Conservation (phyloP, 1,140 invertebrate species). For the Meloidogyne exigua region DNA sequence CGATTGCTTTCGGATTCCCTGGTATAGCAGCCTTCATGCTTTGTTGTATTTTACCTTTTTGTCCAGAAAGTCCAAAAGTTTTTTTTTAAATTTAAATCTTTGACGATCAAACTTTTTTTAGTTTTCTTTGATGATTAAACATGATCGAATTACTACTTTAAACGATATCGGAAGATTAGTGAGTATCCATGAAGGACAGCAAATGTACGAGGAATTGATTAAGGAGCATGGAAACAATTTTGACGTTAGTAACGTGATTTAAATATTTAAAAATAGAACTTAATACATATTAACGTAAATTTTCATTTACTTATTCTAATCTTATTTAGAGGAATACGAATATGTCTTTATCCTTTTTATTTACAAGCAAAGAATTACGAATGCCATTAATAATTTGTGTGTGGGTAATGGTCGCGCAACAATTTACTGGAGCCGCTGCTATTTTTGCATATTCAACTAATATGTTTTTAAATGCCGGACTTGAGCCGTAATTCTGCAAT, state of each 20-base stretch:
- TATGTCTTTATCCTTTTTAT: conserved; percentile 37
- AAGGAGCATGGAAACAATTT: not conserved
- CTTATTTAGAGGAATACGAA: not conserved
- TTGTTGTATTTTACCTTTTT: conserved; percentile 64
- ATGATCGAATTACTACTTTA: conserved; percentile 38
- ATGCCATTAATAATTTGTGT: conserved; percentile 48
- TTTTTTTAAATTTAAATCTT: conserved; percentile 62
- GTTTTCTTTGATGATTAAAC: conserved; percentile 21
- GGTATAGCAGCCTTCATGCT: conserved; percentile 60
- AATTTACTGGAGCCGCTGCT: conserved; percentile 60
- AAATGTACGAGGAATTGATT: conserved; percentile 39
- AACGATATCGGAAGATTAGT: conserved; percentile 40
- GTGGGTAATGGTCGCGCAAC: conserved; percentile 60
- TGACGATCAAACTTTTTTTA: not conserved
- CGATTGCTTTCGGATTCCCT: conserved; percentile 58
- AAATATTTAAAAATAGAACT: no score
- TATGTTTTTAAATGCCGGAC: conserved; percentile 55
- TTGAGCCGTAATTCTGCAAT: conserved; percentile 37
- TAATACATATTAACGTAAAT: no score
- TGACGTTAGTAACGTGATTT: not conserved
- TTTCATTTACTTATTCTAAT: not conserved
- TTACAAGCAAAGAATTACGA: conserved; percentile 44
- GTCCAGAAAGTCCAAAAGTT: conserved; percentile 66
- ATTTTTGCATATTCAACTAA: conserved; percentile 61
- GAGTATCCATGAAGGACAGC: conserved; percentile 38